A percentile compares a stretch with the other conserved stretches of the same genome.
Evolutionary conservation across 1,140 invertebrate genomes (phyloP).

Genomic region (Drosophila parabipectinata): DNA sequence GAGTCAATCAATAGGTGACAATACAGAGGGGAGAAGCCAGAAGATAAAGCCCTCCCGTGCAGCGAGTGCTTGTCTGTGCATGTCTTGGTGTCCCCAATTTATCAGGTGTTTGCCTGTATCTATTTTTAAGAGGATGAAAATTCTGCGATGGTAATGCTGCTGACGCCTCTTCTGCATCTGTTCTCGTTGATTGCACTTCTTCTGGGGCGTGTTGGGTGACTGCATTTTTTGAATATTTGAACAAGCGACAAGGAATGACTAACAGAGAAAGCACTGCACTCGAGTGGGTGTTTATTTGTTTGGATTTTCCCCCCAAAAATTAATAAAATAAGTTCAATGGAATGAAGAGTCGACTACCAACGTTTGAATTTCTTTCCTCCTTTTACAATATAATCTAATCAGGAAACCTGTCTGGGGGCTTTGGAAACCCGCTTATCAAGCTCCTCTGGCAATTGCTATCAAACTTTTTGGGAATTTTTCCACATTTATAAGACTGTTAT

Average conservation of each 20-base stretch:
- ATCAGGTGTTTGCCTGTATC: slow-evolving; percentile 73
- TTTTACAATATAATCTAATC: slow-evolving; percentile 20
- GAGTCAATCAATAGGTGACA: slow-evolving; percentile 46
- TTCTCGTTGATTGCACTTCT: slow-evolving; percentile 42
- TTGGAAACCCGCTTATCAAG: slow-evolving; percentile 14
- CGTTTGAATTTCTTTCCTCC: not conserved
- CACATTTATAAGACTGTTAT: slow-evolving; percentile 29
- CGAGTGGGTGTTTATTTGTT: slow-evolving; percentile 34
- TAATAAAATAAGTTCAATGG: too few species aligned
- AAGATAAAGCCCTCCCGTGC: not conserved
- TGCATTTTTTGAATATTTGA: slow-evolving; percentile 71
- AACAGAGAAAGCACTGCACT: slow-evolving; percentile 9
- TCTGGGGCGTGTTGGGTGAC: slow-evolving; percentile 18
- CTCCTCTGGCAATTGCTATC: slow-evolving; percentile 13
- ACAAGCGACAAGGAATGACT: slow-evolving; percentile 23
- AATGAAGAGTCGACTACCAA: too few species aligned
- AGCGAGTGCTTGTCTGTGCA: too few species aligned
- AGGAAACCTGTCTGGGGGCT: not conserved
- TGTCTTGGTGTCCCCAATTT: slow-evolving; percentile 64
- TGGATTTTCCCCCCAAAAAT: not conserved
- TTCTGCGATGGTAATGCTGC: slow-evolving; percentile 16
- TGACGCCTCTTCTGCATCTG: not conserved
- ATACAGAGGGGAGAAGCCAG: not conserved
- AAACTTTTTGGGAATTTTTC: slow-evolving; percentile 10
- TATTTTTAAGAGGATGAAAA: slow-evolving; percentile 32